phyloP scores from a whole-genome alignment of 2,113 vertebrate species.

The Tinamus guttatus region DNA sequence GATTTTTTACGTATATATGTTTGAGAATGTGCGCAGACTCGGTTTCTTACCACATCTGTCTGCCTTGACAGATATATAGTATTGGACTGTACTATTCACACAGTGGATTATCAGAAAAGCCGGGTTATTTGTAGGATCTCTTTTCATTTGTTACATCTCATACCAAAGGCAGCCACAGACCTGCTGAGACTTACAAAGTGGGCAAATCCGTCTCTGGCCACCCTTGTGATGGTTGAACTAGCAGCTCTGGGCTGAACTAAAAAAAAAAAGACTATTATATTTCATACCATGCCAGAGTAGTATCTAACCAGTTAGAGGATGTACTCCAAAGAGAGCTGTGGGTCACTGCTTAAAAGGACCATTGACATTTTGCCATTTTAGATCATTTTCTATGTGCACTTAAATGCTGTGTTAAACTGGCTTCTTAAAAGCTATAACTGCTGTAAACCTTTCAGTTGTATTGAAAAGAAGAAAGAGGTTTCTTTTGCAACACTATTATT shows the following conservation, averaged over 20 bases:
- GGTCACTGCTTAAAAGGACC: background rate
- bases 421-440: conserved; percentile 27
- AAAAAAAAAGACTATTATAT: background rate
- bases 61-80: background rate
- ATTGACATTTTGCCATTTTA: background rate
- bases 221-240: background rate
- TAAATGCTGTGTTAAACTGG: conserved; percentile 17
- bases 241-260: background rate
- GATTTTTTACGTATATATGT: conserved; percentile 5
- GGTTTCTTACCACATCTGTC: background rate
- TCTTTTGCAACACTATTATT: conserved; percentile 21
- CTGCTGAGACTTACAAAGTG: background rate
- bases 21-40: background rate
- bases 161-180: background rate
- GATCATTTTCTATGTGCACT: background rate
- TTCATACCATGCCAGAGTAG: background rate
- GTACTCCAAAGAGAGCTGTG: background rate
- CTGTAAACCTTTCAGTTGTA: conserved; percentile 29
- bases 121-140: background rate
- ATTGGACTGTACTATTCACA: background rate
- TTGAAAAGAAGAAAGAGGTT: background rate
- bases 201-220: background rate
- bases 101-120: background rate
- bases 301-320: background rate
- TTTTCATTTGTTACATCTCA: background rate